phyloP scores from a whole-genome alignment of 2,797 vertebrate genomes.

The Crax fasciolata region DNA sequence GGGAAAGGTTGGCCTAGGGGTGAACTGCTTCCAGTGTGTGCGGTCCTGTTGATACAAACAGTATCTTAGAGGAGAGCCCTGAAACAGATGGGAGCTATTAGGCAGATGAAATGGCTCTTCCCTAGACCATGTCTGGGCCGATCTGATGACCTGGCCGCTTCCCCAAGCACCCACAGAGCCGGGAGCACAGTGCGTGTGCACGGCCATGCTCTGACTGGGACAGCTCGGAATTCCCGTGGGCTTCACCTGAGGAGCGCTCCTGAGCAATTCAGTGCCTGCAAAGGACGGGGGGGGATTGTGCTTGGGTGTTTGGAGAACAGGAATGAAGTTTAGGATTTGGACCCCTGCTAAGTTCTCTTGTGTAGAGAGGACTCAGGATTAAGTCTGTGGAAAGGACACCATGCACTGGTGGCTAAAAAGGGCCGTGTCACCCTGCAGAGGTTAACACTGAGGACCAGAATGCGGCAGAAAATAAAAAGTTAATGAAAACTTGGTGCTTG shows the following conservation, averaged over 20 bases:
- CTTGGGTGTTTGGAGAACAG: neutral
- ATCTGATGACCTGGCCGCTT: neutral
- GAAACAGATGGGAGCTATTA: slow-evolving; percentile 34
- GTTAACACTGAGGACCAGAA: neutral
- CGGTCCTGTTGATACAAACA: slow-evolving; percentile 58
- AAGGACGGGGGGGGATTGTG: neutral
- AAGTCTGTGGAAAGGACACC: neutral
- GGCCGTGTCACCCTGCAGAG: neutral
- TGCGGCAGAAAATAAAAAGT: neutral
- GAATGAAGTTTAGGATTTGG: neutral
- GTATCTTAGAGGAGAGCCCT: neutral
- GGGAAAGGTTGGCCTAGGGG: slow-evolving; percentile 40
- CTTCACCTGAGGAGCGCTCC: neutral
- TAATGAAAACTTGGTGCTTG: neutral
- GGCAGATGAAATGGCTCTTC: neutral
- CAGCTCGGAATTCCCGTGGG: neutral
- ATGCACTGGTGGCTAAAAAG: neutral
- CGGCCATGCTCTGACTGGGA: neutral
- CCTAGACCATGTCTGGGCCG: neutral
- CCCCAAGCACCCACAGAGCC: neutral
- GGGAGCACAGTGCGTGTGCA: accelerated
- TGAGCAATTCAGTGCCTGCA: neutral
- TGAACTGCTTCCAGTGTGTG: slow-evolving; percentile 30
- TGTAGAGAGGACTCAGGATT: neutral
- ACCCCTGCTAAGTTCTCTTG: neutral